Conservation (phyloP, 1,140 invertebrate genomes). For the Drosophila mayri region DNA sequence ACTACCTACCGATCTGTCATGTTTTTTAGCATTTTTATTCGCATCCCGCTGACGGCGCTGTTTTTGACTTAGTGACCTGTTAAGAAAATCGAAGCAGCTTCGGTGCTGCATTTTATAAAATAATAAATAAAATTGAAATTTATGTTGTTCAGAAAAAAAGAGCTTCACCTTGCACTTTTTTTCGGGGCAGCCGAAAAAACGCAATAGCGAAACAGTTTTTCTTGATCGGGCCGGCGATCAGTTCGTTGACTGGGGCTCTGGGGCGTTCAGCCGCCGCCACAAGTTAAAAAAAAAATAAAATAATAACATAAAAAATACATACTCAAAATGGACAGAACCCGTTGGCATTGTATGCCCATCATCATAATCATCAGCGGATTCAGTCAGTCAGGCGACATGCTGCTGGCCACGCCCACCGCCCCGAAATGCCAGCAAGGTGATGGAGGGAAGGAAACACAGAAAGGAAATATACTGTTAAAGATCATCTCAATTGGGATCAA, state of each 20-base stretch:
- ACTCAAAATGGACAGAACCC: constrained; percentile 34
- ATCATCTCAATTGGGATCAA: neutral
- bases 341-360: constrained; percentile 65
- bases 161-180: constrained; percentile 75
- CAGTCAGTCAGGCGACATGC: constrained; percentile 35
- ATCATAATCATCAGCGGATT: constrained; percentile 27
- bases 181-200: constrained; percentile 34
- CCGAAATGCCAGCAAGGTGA: constrained; percentile 65
- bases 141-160: constrained; percentile 41
- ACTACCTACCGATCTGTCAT: constrained; percentile 3
- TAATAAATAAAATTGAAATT: constrained; percentile 56
- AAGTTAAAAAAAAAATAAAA: constrained; percentile 1
- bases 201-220: constrained; percentile 34
- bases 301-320: constrained; percentile 11
- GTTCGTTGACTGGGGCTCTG: constrained; percentile 66
- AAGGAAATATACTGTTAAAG: neutral
- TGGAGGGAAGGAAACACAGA: constrained; percentile 15
- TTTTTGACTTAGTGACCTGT: constrained; percentile 48
- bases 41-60: constrained; percentile 30
- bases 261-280: constrained; percentile 41
- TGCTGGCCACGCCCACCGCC: constrained; percentile 55
- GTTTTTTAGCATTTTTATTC: constrained; percentile 22
- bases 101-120: constrained; percentile 44
- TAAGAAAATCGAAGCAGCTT: constrained; percentile 25
- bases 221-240: constrained; percentile 35